Conservation (phyloP, 2,888 invertebrate genomes). For the Tortrix viridana region DNA sequence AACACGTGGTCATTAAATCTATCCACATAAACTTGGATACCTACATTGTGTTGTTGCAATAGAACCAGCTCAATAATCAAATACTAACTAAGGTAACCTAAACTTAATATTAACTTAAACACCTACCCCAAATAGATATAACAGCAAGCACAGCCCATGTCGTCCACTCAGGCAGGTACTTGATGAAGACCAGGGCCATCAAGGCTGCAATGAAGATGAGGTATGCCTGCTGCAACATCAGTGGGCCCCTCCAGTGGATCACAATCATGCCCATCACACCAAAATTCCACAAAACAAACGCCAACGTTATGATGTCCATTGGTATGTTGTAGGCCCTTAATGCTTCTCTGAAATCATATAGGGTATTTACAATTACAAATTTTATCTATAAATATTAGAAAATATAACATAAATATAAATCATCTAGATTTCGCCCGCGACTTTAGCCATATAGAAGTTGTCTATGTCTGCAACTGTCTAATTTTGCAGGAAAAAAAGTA, state of each 20-base stretch:
- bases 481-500: no score
- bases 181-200: constrained; percentile 99
- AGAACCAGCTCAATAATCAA: no score
- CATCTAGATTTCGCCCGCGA: no score
- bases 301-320: constrained; percentile 96
- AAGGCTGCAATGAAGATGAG: constrained; percentile 98
- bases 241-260: constrained; percentile 99
- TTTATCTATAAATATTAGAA: constrained; percentile 1
- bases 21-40: neutral
- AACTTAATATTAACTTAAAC: no score
- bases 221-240: constrained; percentile 97
- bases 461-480: no score
- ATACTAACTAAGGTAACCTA: no score
- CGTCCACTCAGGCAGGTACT: constrained; percentile 99
- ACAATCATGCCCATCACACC: constrained; percentile 98
- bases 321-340: constrained; percentile 97
- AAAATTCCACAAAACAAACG: constrained; percentile 98
- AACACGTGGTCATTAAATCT: neutral
- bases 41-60: no score
- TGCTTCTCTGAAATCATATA: constrained; percentile 88
- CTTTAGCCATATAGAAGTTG: no score
- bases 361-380: constrained; percentile 15
- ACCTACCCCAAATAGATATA: constrained; percentile 98
- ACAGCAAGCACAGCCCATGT: constrained; percentile 98
- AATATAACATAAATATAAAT: no score